Evolutionary conservation across 2,888 invertebrate species (phyloP), one percentile per base, ranked within the genome.

Genomic region (Philaethria dido): DNA sequence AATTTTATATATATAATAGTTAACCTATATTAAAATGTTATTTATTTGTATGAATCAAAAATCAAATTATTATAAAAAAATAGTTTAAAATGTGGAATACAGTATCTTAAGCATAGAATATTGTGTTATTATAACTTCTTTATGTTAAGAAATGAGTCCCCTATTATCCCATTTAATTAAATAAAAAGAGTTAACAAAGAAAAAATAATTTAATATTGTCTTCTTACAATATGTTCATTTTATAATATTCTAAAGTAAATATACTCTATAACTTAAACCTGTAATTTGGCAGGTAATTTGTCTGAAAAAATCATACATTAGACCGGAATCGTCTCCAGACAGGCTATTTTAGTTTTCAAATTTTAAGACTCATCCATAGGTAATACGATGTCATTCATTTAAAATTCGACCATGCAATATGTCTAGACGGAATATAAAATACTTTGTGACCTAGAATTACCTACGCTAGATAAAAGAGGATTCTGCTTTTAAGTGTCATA

Each of bases 391-490:
- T 82, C 83, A 88, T 87, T 88, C 87, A 77, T 85, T 91, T 89
- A 84, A 88, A 89, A 90, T 92, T 92, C 87, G 92, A 89, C 90
- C 89, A 89, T 92, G 92, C 92, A 92, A 89, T 91, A 89, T 86
- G 89, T 92, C 92, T 91, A 90, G 92, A 90, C 88, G 81, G 92
- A 92, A 92, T 92, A 90, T 88, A 81, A 69, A 92, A 92, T 89
- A 80, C 79, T 76, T 77, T 83, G 85, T 90, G 91, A 89, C 92
- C 92, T 92, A 92, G 91, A 92, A 89, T 88, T 81, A 85, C 81
- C 80, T 80, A 78, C 74, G 79, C 76, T 76, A 75, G 78, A 76
- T 77, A 77, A 78, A 81, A 76, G 73, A 61, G 50, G 61, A 72
- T 70, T 60, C 33, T 39, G 39, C 8, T 45, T 45, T 45, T 45